Conservation (phyloP, 2,113 vertebrate species). For the Nansenia antarctica region DNA sequence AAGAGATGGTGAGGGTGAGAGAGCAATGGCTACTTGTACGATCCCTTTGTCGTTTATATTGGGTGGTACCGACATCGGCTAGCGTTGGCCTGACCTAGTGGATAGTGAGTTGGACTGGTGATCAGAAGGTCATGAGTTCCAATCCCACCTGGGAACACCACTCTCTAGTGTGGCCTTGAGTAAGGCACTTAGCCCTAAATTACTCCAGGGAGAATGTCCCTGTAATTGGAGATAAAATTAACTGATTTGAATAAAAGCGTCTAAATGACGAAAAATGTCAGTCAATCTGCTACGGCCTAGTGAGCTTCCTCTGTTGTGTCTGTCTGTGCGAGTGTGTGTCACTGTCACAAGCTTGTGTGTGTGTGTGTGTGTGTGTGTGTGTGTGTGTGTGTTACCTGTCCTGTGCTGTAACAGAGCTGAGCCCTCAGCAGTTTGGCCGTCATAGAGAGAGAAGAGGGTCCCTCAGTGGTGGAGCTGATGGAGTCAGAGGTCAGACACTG, state of each 20-base stretch:
- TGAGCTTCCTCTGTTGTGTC: not conserved
- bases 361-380: not conserved
- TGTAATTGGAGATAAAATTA: not conserved
- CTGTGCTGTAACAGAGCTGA: constrained; percentile 71
- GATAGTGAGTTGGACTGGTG: too few species aligned
- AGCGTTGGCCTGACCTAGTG: too few species aligned
- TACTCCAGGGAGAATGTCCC: not conserved
- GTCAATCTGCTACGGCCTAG: not conserved
- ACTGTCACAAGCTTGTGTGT: too few species aligned
- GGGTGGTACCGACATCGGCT: too few species aligned
- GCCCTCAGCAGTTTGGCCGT: constrained; percentile 75
- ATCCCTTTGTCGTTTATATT: too few species aligned
- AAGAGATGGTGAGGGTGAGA: too few species aligned
- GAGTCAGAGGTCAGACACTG: constrained; percentile 52
- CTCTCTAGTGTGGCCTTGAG: too few species aligned
- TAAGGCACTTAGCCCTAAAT: too few species aligned
- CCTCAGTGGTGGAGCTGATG: constrained; percentile 51
- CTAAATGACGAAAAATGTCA: not conserved
- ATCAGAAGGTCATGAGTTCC: too few species aligned
- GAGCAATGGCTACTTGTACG: too few species aligned
- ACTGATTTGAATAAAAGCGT: not conserved
- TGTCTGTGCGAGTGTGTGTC: not conserved
- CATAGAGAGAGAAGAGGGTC: constrained; percentile 66
- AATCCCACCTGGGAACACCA: too few species aligned
- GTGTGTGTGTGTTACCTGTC: constrained; percentile 62